Percentiles rank a stretch among this genome's conserved stretches.
Conservation (phyloP, 1,140 invertebrate genomes). For the Atta cephalotes region DNA sequence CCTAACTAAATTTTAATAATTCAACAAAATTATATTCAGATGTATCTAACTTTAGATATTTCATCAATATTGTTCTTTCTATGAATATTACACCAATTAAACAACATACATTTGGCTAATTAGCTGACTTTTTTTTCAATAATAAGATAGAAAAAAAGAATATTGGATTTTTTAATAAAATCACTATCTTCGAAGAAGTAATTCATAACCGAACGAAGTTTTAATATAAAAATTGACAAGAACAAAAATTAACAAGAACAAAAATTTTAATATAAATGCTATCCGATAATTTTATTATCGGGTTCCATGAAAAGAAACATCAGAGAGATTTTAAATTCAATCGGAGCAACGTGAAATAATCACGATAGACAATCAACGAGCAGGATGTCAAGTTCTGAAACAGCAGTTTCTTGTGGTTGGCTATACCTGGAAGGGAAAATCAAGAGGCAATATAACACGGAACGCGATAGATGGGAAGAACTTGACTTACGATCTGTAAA, state of each 20-base stretch:
- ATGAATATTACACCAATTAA: too few relatives aligned
- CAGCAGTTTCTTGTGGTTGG: slow-evolving; percentile 34
- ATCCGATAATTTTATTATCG: background rate
- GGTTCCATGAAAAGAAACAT: background rate
- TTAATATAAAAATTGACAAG: background rate
- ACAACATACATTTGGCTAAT: too few relatives aligned
- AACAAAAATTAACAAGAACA: background rate
- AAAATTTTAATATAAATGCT: background rate
- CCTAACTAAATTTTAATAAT: too few relatives aligned
- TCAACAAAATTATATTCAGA: too few relatives aligned
- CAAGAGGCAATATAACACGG: slow-evolving; percentile 1
- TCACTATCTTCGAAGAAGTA: background rate
- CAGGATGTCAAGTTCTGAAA: slow-evolving; percentile 27
- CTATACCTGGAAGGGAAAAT: slow-evolving; percentile 20
- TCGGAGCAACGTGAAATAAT: slow-evolving; percentile 7
- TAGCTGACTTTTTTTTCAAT: too few relatives aligned
- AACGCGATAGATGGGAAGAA: slow-evolving; percentile 31
- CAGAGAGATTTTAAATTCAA: background rate
- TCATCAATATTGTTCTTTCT: too few relatives aligned
- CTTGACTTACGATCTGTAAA: slow-evolving; percentile 73
- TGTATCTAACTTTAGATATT: too few relatives aligned
- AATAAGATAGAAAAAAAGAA: too few relatives aligned
- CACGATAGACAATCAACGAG: background rate
- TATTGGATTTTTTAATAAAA: too few relatives aligned
- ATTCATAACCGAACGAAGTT: background rate